phyloP scores from a whole-genome alignment of 2,888 invertebrate genomes.

The Myopa tessellatipennis region DNA sequence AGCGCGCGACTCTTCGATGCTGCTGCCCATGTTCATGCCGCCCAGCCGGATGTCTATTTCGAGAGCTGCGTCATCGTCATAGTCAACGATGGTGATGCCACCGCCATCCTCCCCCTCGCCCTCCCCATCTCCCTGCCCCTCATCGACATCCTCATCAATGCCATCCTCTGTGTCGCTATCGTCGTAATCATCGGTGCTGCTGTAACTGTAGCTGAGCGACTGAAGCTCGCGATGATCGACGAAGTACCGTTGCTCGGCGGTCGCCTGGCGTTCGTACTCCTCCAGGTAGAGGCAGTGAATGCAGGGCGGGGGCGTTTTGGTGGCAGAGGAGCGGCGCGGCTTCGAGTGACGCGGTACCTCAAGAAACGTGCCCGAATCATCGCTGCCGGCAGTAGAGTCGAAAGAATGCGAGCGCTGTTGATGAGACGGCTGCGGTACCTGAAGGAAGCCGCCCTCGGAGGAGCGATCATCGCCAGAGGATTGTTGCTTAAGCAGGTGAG shows the following conservation, averaged over 20 bases:
- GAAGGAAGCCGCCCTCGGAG: slow-evolving; percentile 69
- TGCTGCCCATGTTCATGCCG: slow-evolving; percentile 53
- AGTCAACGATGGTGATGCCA: slow-evolving; percentile 44
- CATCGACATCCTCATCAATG: slow-evolving; percentile 33
- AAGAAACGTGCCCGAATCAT: slow-evolving; percentile 72
- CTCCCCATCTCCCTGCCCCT: slow-evolving; percentile 44
- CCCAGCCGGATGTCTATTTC: slow-evolving; percentile 60
- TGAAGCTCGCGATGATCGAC: slow-evolving; percentile 63
- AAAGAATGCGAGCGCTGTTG: slow-evolving; percentile 79
- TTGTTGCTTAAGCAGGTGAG: slow-evolving; percentile 60
- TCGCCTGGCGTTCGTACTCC: slow-evolving; percentile 75
- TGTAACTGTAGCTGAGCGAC: slow-evolving; percentile 70
- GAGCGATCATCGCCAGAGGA: slow-evolving; percentile 67
- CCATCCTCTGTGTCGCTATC: slow-evolving; percentile 57
- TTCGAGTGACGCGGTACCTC: slow-evolving; percentile 74
- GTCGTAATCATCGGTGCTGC: slow-evolving; percentile 69
- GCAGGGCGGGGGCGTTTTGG: slow-evolving; percentile 77
- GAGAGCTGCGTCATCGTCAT: slow-evolving; percentile 56
- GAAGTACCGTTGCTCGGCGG: slow-evolving; percentile 65
- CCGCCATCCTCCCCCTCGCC: slow-evolving; percentile 42
- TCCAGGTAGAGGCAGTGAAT: slow-evolving; percentile 83
- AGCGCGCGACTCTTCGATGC: slow-evolving; percentile 60
- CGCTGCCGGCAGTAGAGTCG: slow-evolving; percentile 78
- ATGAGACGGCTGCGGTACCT: slow-evolving; percentile 74
- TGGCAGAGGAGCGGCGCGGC: slow-evolving; percentile 74